phyloP scores from a whole-genome alignment of 2,888 invertebrate species.

The Noctua pronuba region DNA sequence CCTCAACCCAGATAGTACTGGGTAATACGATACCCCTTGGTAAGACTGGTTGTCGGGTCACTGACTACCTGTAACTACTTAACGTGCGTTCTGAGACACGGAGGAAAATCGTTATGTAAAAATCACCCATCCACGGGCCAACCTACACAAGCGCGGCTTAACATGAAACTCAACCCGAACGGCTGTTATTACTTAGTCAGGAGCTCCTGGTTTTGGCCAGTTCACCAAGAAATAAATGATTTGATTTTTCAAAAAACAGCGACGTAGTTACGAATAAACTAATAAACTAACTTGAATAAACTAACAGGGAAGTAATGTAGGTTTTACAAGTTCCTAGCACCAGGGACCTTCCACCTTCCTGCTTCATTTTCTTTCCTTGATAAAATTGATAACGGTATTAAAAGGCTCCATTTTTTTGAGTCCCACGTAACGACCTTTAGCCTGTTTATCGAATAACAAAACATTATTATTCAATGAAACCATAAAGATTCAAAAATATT shows the following conservation, averaged over 20 bases:
- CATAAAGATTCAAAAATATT: not conserved
- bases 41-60: too few relatives aligned
- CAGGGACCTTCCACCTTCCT: not conserved
- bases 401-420: not conserved
- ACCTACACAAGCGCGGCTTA: too few relatives aligned
- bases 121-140: too few relatives aligned
- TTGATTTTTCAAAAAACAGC: not conserved
- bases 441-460: not conserved
- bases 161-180: too few relatives aligned
- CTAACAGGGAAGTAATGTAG: not conserved
- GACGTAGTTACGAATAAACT: not conserved
- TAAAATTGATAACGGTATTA: not conserved
- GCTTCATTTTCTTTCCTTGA: not conserved
- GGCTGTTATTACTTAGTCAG: too few relatives aligned
- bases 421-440: not conserved
- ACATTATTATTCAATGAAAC: not conserved
- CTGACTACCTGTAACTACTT: too few relatives aligned
- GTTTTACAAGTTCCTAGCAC: not conserved
- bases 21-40: too few relatives aligned
- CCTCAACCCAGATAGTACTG: too few relatives aligned
- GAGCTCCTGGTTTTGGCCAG: not conserved
- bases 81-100: too few relatives aligned
- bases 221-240: not conserved
- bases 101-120: too few relatives aligned
- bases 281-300: not conserved